Evolutionary conservation across 2,888 invertebrate species (phyloP).

Genomic region (Hedya salicella): DNA sequence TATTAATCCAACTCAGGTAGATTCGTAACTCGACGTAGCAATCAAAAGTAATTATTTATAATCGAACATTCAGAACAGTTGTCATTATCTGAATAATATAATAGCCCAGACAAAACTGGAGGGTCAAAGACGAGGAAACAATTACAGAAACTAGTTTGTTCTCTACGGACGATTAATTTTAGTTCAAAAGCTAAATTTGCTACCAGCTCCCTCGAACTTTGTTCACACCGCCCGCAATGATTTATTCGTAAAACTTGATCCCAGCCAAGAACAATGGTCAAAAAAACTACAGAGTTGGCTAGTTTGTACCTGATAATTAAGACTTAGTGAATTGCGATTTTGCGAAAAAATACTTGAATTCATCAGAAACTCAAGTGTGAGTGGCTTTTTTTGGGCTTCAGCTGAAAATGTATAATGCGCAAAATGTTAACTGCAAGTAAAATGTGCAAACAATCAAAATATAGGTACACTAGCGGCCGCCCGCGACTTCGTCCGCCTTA

Average conservation of each 20-base stretch:
- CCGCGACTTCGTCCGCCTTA: too few species aligned
- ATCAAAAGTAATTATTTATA: constrained; percentile 32
- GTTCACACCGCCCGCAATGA: constrained; percentile 52
- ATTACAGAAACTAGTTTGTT: constrained; percentile 76
- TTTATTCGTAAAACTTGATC: constrained; percentile 56
- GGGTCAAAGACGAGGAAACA: constrained; percentile 71
- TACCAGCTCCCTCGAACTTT: constrained; percentile 62
- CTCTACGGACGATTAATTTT: constrained; percentile 73
- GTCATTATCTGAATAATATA: constrained; percentile 62
- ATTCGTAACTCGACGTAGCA: not conserved
- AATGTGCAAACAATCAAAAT: too few species aligned
- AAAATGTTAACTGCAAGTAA: too few species aligned
- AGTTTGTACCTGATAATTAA: not conserved
- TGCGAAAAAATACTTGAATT: too few species aligned
- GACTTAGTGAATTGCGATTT: too few species aligned
- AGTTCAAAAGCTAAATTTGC: constrained; percentile 68
- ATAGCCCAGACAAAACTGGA: constrained; percentile 67
- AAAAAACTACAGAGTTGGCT: constrained; percentile 1
- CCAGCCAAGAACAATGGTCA: constrained; percentile 42
- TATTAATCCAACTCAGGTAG: not conserved
- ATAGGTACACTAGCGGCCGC: too few species aligned
- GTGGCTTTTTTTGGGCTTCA: too few species aligned
- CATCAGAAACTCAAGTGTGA: too few species aligned
- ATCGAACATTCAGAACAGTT: constrained; percentile 57
- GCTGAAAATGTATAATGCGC: too few species aligned